A percentile compares a stretch with the other conserved stretches of the same genome.
Conservation (phyloP, 2,888 invertebrate species). For the Nudaria mundana region DNA sequence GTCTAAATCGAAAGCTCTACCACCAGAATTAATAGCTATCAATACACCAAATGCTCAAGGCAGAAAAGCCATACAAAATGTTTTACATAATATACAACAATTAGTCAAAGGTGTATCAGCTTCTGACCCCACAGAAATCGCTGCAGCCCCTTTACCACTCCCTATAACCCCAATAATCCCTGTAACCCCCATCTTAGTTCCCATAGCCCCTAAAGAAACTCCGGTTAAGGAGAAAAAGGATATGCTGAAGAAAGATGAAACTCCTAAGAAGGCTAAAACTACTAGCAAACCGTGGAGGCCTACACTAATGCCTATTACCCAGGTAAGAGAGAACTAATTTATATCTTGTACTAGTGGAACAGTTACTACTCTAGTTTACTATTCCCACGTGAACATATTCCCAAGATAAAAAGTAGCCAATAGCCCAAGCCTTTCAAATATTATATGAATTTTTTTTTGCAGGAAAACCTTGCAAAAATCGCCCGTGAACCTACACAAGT, state of each 20-base stretch:
- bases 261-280: conserved; percentile 66
- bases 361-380: too few species aligned
- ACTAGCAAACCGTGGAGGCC: conserved; percentile 87
- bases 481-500: conserved; percentile 75
- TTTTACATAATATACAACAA: conserved; percentile 73
- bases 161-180: conserved; percentile 47
- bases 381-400: too few species aligned
- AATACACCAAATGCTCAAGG: conserved; percentile 74
- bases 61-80: conserved; percentile 71
- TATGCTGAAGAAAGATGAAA: conserved; percentile 41
- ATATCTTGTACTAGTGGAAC: too few species aligned
- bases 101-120: conserved; percentile 72
- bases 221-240: conserved; percentile 60
- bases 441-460: conserved; percentile 24
- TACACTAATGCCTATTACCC: conserved; percentile 85
- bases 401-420: too few species aligned
- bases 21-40: conserved; percentile 82
- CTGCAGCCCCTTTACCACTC: conserved; percentile 56
- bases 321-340: conserved; percentile 44
- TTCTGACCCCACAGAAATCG: conserved; percentile 68
- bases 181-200: neutral
- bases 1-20: conserved; percentile 61
- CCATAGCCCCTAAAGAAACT: too few species aligned
- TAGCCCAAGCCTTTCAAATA: too few species aligned
- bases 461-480: conserved; percentile 68